These are phyloP conservation scores for Lepisosteus osseus DNA, from an alignment of 2,113 vertebrate species.

Conservation along the genomic window DNA sequence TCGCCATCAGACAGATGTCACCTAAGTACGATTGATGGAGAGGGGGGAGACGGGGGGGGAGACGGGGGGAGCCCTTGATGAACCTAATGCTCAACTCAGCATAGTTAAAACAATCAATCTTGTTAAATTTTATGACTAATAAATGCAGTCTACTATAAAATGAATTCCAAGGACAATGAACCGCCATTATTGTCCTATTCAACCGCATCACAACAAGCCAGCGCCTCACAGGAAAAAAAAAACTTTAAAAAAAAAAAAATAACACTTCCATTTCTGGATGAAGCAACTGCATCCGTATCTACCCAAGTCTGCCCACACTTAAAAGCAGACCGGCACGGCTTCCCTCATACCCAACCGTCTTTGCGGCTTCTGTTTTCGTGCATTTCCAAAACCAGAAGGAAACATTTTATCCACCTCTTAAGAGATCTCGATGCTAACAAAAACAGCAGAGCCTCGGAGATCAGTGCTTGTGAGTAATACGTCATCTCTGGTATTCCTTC, in stretches of 20 bases:
- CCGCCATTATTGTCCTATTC: no score
- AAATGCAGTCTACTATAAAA: not conserved
- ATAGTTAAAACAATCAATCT: not conserved
- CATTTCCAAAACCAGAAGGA: no score
- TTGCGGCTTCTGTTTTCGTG: no score
- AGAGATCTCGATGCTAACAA: slow-evolving; percentile 39
- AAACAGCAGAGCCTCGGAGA: slow-evolving; percentile 55
- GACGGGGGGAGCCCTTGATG: slow-evolving; percentile 47
- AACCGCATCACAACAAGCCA: no score
- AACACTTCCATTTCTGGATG: no score
- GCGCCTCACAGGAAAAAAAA: no score
- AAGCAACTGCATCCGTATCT: no score
- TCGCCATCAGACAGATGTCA: slow-evolving; percentile 22
- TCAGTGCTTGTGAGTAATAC: slow-evolving; percentile 53
- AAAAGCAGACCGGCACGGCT: no score
- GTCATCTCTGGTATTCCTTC: slow-evolving; percentile 51
- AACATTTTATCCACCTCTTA: no score
- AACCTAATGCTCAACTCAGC: slow-evolving; percentile 31
- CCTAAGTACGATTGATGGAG: slow-evolving; percentile 47
- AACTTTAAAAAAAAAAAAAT: no score
- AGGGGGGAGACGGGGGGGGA: slow-evolving; percentile 44
- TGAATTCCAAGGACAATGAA: not conserved
- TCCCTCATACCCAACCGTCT: no score
- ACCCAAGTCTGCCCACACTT: no score
- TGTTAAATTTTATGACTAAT: not conserved